Evolutionary conservation across 2,797 vertebrate genomes (phyloP).

Genomic region (Enteromius radiatus): DNA sequence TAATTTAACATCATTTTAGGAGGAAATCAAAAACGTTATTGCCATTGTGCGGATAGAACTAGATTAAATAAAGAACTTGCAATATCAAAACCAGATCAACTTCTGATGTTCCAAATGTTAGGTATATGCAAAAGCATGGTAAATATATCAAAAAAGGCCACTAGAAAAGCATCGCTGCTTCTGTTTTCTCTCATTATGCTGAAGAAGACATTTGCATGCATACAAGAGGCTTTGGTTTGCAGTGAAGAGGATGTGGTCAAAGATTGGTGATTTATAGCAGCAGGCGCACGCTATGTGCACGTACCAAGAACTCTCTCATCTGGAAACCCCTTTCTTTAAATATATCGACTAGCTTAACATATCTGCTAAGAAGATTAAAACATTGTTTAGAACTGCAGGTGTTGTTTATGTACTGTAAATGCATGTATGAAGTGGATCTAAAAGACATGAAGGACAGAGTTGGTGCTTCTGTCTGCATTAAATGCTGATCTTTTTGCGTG

Average conservation of each 20-base stretch:
- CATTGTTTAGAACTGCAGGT: neutral
- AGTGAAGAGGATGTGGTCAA: slow-evolving; percentile 36
- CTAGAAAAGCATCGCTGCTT: neutral
- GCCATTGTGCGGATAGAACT: neutral
- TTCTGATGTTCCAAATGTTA: neutral
- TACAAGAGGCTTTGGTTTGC: slow-evolving; percentile 1
- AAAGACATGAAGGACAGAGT: neutral
- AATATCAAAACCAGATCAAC: neutral
- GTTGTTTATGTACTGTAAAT: neutral
- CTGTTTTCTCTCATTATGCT: neutral
- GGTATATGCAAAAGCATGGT: neutral
- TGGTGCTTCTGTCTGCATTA: neutral
- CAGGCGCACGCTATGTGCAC: neutral
- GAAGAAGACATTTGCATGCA: neutral
- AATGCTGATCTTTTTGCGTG: neutral
- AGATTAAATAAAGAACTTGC: neutral
- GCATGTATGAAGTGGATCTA: neutral
- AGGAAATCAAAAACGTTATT: neutral
- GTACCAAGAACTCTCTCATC: neutral
- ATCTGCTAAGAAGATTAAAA: too few relatives aligned
- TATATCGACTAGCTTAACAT: neutral
- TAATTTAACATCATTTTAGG: neutral
- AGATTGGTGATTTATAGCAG: neutral
- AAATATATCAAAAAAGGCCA: neutral
- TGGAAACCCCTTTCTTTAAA: neutral